Base-by-base conservation (phyloP, 2,888 invertebrate species). In the Epistrophe eligans region DNA sequence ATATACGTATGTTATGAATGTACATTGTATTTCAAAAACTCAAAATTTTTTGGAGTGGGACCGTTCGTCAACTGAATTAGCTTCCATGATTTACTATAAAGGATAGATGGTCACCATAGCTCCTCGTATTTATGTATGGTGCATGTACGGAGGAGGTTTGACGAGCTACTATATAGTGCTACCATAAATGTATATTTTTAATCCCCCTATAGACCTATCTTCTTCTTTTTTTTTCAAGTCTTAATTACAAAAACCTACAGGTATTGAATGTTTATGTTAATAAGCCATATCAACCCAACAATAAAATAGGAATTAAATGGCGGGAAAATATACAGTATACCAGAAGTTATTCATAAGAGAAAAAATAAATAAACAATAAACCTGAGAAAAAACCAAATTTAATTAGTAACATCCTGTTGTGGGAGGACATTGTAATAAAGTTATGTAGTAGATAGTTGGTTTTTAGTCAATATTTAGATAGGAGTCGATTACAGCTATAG, bases 401-500 rank as follows among this genome's bases (percentile, higher is more conserved):
- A 77, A 82, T 66, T 70, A 57, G 28, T 71, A 81, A 55, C 43
- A 52, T 70, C n/a, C 60, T 76, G 55, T 70, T 38, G 70, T 43
- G 73, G 24, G 15, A 55, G 40, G 67, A 66, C 48, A 72, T 62
- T 64, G 64, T 79, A 66, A 82, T 82, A 62, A 82, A 45, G 38
- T 45, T 32, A 1, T 32, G 9, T 35, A 32, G 9, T 35, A 32
- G 0, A 32, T 6, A 32, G 38, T 24, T 1, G 11, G 35, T 60
- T 70, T 70, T 58, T 32, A 82, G 70, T 71, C 71, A 77, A 85
- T 82, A 82, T 82, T 82, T 58, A 66, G 45, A 71, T 50, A 70
- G 50, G 50, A 19, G 19, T 43, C 40, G 40, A 55, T 70, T 55
- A 52, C 66, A 28, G n/a, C 8, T 8, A 35, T 38, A 55, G 24